A percentile compares a stretch with the other conserved stretches of the same genome.
phyloP scores from a whole-genome alignment of 2,797 vertebrate species.

The Clamator glandarius region DNA sequence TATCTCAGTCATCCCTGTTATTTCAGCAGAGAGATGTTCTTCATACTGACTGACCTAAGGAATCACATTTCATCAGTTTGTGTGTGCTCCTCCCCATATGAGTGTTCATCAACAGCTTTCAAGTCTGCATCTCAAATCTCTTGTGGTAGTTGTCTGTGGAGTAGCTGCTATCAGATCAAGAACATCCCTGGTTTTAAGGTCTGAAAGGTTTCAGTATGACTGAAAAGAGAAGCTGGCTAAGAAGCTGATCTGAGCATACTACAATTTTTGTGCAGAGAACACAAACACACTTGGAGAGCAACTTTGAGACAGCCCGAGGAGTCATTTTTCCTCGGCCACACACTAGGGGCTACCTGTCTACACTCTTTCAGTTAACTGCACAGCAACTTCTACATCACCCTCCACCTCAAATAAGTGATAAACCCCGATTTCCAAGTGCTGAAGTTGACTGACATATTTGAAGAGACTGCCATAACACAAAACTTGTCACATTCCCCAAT shows the following conservation, averaged over 20 bases:
- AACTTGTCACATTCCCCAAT: background rate
- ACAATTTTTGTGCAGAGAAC: background rate
- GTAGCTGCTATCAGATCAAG: background rate
- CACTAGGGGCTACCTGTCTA: background rate
- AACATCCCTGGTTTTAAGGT: background rate
- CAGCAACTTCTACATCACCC: rapidly evolving
- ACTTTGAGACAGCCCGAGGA: background rate
- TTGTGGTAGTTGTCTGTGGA: background rate
- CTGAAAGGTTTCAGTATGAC: background rate
- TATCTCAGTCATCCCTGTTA: background rate
- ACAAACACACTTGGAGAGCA: background rate
- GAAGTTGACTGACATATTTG: background rate
- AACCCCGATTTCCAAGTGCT: background rate
- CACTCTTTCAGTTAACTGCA: background rate
- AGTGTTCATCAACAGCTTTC: background rate
- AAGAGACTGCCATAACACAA: background rate
- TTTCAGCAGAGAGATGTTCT: background rate
- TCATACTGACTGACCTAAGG: background rate
- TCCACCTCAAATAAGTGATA: background rate
- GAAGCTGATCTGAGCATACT: background rate
- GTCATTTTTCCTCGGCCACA: background rate
- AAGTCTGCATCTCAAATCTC: background rate
- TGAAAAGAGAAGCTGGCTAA: background rate
- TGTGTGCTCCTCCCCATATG: rapidly evolving
- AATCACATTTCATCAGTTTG: background rate